Percentiles rank a stretch among this genome's conserved stretches.
These are phyloP conservation scores for Chrysina gloriosa DNA, from an alignment of 2,888 invertebrate species.

Conservation along the genomic window DNA sequence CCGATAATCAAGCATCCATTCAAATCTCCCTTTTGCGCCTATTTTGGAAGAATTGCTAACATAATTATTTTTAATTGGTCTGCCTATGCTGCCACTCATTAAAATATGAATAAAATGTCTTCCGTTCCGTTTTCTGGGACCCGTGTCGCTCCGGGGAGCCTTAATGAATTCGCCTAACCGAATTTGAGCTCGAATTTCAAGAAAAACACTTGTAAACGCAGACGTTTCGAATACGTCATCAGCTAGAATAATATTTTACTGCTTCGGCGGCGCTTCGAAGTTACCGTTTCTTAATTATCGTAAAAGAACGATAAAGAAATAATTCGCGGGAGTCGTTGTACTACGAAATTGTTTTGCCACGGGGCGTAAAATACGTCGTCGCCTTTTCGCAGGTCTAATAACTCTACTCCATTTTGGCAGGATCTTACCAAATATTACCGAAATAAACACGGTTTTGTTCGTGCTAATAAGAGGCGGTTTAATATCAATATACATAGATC, in stretches of 20 bases:
- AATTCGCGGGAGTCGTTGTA: slow-evolving; percentile 14
- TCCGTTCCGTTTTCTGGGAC: background rate
- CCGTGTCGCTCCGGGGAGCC: background rate
- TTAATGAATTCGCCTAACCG: slow-evolving; percentile 8
- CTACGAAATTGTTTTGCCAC: slow-evolving; percentile 26
- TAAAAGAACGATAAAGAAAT: slow-evolving; percentile 32
- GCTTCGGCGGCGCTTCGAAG: background rate
- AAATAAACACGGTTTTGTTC: slow-evolving; percentile 16
- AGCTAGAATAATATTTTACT: slow-evolving; percentile 25
- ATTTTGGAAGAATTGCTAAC: background rate
- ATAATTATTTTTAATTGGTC: background rate
- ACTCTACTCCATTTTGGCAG: slow-evolving; percentile 7
- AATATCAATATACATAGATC: background rate
- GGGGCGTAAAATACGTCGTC: slow-evolving; percentile 2
- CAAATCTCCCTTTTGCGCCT: no score
- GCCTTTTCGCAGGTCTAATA: background rate
- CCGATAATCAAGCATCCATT: background rate
- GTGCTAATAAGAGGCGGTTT: background rate
- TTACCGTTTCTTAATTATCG: slow-evolving; percentile 20
- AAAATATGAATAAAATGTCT: slow-evolving; percentile 10
- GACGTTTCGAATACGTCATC: slow-evolving; percentile 20
- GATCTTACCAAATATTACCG: slow-evolving; percentile 10
- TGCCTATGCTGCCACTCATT: background rate
- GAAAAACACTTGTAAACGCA: slow-evolving; percentile 10
- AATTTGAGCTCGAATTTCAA: background rate